A percentile compares a stretch with the other conserved stretches of the same genome.
phyloP scores from a whole-genome alignment of 2,113 vertebrate genomes.

The mouse (Mus musculus) region DNA sequence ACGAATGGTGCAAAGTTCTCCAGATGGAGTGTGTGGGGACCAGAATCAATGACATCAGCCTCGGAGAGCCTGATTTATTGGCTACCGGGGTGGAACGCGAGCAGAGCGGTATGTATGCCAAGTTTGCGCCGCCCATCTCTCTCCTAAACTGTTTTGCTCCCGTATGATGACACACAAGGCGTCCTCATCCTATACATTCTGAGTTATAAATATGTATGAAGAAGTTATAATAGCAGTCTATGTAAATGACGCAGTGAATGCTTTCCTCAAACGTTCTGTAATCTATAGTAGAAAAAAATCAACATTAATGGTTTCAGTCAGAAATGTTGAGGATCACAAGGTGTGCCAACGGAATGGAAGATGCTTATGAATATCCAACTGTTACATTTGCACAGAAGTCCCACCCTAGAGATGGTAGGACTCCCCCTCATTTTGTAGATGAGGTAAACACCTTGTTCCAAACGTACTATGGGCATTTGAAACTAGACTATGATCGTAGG shows the following conservation, averaged over 20 bases:
- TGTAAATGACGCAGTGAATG: not conserved
- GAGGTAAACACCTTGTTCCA: not conserved
- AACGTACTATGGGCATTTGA: not conserved
- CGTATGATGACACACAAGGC: fast-evolving
- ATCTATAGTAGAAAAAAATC: not conserved
- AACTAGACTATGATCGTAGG: not conserved
- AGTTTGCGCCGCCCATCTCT: not conserved
- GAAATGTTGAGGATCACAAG: not conserved
- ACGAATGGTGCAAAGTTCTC: conserved; percentile 92
- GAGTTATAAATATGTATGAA: not conserved
- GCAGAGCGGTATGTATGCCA: conserved; percentile 89
- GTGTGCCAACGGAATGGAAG: not conserved
- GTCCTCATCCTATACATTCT: not conserved
- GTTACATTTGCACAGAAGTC: not conserved
- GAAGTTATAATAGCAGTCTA: not conserved
- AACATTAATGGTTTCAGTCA: not conserved
- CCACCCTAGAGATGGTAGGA: fast-evolving
- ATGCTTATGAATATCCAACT: too few species aligned
- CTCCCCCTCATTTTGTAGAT: not conserved
- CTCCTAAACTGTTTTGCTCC: not conserved
- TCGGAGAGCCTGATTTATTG: conserved; percentile 90
- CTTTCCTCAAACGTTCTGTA: not conserved
- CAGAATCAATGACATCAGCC: conserved; percentile 87
- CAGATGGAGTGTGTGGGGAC: conserved; percentile 90
- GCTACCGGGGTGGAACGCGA: conserved; percentile 90